These are phyloP conservation scores for Balaenoptera acutorostrata DNA, from an alignment of 2,113 vertebrate species.

Conservation along the genomic window DNA sequence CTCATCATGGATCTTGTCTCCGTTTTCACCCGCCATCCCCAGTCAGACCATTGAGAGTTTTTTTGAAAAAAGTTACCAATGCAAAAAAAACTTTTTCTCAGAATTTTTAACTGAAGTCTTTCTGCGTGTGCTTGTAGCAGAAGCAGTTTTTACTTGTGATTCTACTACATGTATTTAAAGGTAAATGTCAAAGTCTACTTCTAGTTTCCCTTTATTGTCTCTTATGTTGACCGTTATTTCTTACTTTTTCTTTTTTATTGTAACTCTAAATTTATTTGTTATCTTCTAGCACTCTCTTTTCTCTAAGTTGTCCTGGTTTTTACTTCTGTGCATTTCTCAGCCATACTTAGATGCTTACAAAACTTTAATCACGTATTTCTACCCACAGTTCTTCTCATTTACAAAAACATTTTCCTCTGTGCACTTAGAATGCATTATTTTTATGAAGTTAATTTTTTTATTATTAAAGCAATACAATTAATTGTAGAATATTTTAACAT, in stretches of 20 bases:
- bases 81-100: not conserved
- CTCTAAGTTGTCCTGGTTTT: not conserved
- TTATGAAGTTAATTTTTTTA: not conserved
- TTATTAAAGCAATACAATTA: not conserved
- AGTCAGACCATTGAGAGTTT: not conserved
- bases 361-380: slow-evolving; percentile 12
- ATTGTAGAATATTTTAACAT: not conserved
- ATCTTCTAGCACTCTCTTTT: not conserved
- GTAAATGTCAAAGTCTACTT: not conserved
- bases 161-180: not conserved
- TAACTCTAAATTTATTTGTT: not conserved
- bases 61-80: not conserved
- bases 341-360: not conserved
- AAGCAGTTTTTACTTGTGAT: not conserved
- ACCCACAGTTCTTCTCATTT: not conserved
- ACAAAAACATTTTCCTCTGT: not conserved
- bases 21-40: not conserved
- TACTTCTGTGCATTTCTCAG: not conserved
- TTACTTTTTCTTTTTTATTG: not conserved
- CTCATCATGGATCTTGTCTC: not conserved
- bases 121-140: not conserved
- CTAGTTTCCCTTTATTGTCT: not conserved
- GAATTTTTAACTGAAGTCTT: not conserved
- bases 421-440: not conserved
- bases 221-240: not conserved